Conservation (phyloP, 2,113 vertebrate species). For the Uropsilus gracilis region DNA sequence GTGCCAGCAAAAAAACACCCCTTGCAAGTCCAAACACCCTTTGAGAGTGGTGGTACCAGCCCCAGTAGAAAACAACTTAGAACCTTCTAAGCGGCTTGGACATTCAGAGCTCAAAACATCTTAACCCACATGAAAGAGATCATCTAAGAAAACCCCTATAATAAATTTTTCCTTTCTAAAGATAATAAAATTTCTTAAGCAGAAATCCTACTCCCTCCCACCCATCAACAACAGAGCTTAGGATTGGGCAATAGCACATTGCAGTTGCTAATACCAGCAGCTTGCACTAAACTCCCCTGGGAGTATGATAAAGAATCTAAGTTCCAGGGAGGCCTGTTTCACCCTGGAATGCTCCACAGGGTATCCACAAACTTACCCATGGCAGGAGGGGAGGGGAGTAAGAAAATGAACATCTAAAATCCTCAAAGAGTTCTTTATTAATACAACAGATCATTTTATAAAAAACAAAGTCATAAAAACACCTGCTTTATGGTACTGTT, state of each 20-base stretch:
- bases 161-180: conserved; percentile 68
- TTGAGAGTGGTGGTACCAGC: conserved; percentile 16
- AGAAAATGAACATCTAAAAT: not conserved
- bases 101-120: conserved; percentile 55
- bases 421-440: not conserved
- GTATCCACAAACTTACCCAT: not conserved
- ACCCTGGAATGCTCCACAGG: conserved; percentile 62
- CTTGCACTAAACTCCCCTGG: conserved; percentile 60
- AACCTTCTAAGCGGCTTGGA: conserved; percentile 51
- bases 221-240: conserved; percentile 58
- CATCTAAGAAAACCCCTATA: conserved; percentile 61
- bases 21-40: not conserved
- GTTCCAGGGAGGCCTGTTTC: conserved; percentile 60
- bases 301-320: conserved; percentile 73
- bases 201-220: conserved; percentile 44
- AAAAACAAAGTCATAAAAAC: not conserved
- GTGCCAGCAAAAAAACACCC: not conserved
- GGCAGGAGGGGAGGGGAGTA: not conserved
- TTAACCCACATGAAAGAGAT: conserved; percentile 73
- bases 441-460: not conserved
- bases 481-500: not conserved
- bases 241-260: conserved; percentile 62
- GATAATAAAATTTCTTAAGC: conserved; percentile 71
- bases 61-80: conserved; percentile 4
- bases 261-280: conserved; percentile 62